Conservation (phyloP, 2,888 invertebrate species). For the Schrankia costaestrigalis region DNA sequence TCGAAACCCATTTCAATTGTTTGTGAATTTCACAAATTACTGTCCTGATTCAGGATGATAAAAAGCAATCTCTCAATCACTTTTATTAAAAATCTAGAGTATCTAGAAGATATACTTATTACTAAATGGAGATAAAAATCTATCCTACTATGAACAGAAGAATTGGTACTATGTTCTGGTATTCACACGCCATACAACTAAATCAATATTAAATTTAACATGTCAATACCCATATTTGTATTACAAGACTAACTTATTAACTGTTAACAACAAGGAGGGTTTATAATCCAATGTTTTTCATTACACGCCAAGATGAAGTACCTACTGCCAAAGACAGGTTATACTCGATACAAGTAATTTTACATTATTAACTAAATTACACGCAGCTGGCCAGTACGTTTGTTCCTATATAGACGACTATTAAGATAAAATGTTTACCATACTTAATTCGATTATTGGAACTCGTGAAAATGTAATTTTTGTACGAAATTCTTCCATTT, state of each 20-base stretch:
- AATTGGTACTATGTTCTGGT: too few relatives aligned
- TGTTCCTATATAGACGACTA: constrained; percentile 45
- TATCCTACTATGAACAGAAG: too few relatives aligned
- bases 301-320: constrained; percentile 28
- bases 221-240: too few relatives aligned
- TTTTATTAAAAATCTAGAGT: too few relatives aligned
- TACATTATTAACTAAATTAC: constrained; percentile 71
- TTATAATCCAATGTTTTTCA: constrained; percentile 25
- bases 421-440: constrained; percentile 69
- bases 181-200: too few relatives aligned
- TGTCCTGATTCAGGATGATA: too few relatives aligned
- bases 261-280: constrained; percentile 11
- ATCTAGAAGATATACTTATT: too few relatives aligned
- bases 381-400: constrained; percentile 48
- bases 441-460: constrained; percentile 71
- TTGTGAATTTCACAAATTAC: too few relatives aligned
- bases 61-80: too few relatives aligned
- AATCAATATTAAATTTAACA: too few relatives aligned
- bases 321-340: constrained; percentile 46
- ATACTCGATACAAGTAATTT: constrained; percentile 58
- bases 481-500: constrained; percentile 19
- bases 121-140: too few relatives aligned
- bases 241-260: constrained; percentile 17
- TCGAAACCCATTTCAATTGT: too few relatives aligned
- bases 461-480: constrained; percentile 35